Evolutionary conservation across 2,797 vertebrate genomes (phyloP).

Genomic region (Tachyglossus aculeatus): DNA sequence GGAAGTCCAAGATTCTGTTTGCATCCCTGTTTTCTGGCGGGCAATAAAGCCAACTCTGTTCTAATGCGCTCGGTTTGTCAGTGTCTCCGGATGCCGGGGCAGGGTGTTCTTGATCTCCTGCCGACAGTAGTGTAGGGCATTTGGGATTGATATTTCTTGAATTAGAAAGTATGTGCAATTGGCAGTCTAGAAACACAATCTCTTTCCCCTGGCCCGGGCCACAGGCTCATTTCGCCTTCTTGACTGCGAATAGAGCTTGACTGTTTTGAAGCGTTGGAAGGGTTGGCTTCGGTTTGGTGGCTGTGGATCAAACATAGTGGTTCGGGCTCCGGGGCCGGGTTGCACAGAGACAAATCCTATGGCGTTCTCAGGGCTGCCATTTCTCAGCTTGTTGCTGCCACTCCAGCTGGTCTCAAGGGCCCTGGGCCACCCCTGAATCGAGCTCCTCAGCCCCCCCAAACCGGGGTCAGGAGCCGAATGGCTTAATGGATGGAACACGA

Average conservation of each 20-base stretch:
- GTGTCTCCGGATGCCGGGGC: slow-evolving; percentile 66
- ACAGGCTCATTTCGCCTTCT: slow-evolving; percentile 62
- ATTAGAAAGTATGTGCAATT: slow-evolving; percentile 79
- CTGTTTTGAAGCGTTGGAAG: slow-evolving; percentile 54
- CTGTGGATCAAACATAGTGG: slow-evolving; percentile 38
- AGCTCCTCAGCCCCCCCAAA: too few relatives aligned
- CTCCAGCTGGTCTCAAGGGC: not conserved
- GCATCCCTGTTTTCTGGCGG: slow-evolving; percentile 56
- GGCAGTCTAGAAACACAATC: slow-evolving; percentile 72
- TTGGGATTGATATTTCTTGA: slow-evolving; percentile 64
- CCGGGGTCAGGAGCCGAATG: too few relatives aligned
- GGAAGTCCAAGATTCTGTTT: too few relatives aligned
- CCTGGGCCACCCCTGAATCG: too few relatives aligned
- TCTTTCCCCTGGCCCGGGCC: slow-evolving; percentile 60
- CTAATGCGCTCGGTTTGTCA: slow-evolving; percentile 64
- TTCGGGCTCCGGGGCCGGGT: slow-evolving; percentile 5
- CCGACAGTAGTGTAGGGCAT: slow-evolving; percentile 53
- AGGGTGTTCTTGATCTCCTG: slow-evolving; percentile 63
- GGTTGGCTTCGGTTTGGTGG: slow-evolving; percentile 37
- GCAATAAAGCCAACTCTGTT: slow-evolving; percentile 71
- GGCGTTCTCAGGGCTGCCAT: not conserved
- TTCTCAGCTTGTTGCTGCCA: not conserved
- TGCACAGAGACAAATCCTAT: not conserved
- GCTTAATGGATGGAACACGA: too few relatives aligned
- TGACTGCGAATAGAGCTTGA: slow-evolving; percentile 61